Evolutionary conservation across 2,113 vertebrate species (phyloP), one percentile per base, ranked within the genome.

Genomic region (Phycodurus eques): DNA sequence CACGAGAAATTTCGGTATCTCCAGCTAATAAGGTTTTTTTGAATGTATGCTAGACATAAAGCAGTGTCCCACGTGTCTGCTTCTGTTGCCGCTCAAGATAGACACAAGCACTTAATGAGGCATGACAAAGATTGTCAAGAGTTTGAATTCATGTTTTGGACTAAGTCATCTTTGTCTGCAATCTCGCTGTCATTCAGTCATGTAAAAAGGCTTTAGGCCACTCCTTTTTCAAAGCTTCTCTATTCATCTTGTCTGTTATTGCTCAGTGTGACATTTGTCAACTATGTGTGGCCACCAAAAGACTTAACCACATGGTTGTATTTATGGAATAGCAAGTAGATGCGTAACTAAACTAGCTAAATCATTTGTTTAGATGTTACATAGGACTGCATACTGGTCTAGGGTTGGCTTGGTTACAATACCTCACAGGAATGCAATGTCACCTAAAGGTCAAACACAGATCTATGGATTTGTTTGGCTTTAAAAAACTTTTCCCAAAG

Each of bases 111-210:
- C 74, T 79, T 63, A 1, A 74, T 64, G 49, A 68, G 59, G 43
- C 62, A 68, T 67, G 63, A 70, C 62, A 77, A 77, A 73, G 63
- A 42, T 5, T 68, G 39, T 42, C 20, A 22, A 59, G 61, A 63
- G 74, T 74, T 83, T 80, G 65, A 71, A 75, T 79, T 81, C 56
- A 62, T 3, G 33, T 75, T 83, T 42, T 75, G 53, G 80, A 82
- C 80, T 82, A 78, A 79, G 77, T 53, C 43, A 20, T 74, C 69
- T 62, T 63, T 13, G 65, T 66, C 80, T 78, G 73, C 72, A 72
- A 76, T 85, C 51, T 53, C 71, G 12, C 69, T 64, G 67, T 80
- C 79, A 76, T 80, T 77, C 60, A 68, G 57, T 79, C 77, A 68
- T 69, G 77, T 74, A 44, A 77, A 67, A 61, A 59, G 68, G n/a